Conservation (phyloP, 1,140 invertebrate species). For the Sweltsa coloradensis region DNA sequence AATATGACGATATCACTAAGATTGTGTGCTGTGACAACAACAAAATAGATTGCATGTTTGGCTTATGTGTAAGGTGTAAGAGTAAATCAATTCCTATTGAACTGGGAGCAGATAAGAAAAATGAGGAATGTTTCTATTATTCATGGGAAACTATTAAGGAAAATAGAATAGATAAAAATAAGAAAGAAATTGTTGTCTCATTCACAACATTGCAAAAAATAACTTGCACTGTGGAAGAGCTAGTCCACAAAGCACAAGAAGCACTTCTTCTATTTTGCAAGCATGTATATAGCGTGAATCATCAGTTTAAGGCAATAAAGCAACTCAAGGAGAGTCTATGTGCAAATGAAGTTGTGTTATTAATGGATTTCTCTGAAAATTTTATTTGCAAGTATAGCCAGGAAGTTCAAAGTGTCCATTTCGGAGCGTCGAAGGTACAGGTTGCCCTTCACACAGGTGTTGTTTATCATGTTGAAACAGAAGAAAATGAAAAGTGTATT, state of each 20-base stretch:
- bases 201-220: no score
- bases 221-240: slow-evolving; percentile 15
- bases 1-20: slow-evolving; percentile 6
- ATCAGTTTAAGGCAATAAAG: slow-evolving; percentile 21
- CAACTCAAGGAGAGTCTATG: slow-evolving; percentile 22
- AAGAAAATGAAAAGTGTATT: slow-evolving; percentile 9
- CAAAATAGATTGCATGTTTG: slow-evolving; percentile 16
- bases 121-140: slow-evolving; percentile 12
- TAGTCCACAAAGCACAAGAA: slow-evolving; percentile 12
- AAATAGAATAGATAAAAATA: slow-evolving; percentile 10
- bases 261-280: slow-evolving; percentile 13
- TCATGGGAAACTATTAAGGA: slow-evolving; percentile 14
- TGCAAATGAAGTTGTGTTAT: slow-evolving; percentile 21
- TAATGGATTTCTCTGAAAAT: slow-evolving; percentile 28
- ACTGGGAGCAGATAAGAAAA: slow-evolving; percentile 2
- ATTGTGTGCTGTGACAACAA: slow-evolving; percentile 14
- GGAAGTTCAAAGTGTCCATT: slow-evolving; percentile 26
- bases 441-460: slow-evolving; percentile 19
- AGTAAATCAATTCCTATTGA: not conserved
- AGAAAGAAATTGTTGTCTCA: no score
- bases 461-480: slow-evolving; percentile 12
- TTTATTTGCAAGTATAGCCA: slow-evolving; percentile 24
- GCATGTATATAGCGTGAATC: slow-evolving; percentile 21
- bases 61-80: not conserved
- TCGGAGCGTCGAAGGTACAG: slow-evolving; percentile 23